Evolutionary conservation across 2,113 vertebrate genomes (phyloP).

Genomic region (Phasianus colchicus): DNA sequence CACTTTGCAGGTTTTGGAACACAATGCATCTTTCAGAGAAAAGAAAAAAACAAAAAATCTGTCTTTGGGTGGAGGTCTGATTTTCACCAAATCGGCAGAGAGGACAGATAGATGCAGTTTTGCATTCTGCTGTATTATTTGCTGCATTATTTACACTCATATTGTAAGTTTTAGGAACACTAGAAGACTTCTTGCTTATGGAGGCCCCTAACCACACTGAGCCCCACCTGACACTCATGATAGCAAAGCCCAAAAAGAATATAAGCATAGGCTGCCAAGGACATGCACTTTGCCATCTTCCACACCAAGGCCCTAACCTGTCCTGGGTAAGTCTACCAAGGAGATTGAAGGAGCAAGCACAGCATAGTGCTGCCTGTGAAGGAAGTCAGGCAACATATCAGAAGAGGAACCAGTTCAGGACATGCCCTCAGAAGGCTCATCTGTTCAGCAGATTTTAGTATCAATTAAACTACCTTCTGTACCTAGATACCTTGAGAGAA

Average conservation of each 20-base stretch:
- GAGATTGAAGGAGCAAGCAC: neutral
- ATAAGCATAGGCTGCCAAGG: neutral
- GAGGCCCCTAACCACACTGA: neutral
- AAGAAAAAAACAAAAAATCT: neutral
- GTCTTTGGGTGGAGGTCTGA: neutral
- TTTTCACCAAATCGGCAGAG: neutral
- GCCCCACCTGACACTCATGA: neutral
- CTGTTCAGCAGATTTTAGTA: neutral
- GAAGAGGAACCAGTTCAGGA: neutral
- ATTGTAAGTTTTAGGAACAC: neutral
- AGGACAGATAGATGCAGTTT: too few species aligned
- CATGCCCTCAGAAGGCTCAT: neutral
- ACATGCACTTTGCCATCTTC: neutral
- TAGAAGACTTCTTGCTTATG: neutral
- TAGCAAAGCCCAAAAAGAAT: neutral
- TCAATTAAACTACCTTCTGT: neutral
- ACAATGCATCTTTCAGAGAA: neutral
- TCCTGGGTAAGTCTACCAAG: neutral
- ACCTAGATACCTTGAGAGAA: neutral
- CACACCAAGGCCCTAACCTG: neutral
- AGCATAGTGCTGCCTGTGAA: neutral
- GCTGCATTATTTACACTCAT: neutral
- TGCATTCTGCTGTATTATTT: neutral
- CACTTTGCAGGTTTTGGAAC: neutral
- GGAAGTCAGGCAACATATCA: neutral